Evolutionary conservation across 37 sponge, comb jelly and placozoan genomes (phyloP).

Genomic region (Amphimedon queenslandica): DNA sequence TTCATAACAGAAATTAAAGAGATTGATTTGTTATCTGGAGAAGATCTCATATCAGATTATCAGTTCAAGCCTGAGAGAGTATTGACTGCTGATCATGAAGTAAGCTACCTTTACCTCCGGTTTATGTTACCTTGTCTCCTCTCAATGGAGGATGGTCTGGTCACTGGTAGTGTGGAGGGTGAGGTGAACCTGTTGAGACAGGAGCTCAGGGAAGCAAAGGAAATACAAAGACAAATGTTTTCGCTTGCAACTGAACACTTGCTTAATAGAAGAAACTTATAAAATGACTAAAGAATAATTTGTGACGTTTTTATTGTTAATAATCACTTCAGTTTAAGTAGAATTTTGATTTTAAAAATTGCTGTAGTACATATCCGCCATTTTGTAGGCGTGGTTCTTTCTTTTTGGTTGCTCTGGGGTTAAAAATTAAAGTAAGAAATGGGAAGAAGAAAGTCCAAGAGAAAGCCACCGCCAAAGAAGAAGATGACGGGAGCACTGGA

Average conservation of each 20-base stretch:
- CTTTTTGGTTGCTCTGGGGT: background rate
- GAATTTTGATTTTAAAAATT: too few relatives aligned
- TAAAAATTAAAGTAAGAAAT: constrained; percentile 33
- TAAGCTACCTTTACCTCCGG: too few relatives aligned
- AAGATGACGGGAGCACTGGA: constrained; percentile 85
- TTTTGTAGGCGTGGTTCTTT: too few relatives aligned
- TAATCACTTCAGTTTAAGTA: too few relatives aligned
- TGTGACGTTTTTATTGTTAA: too few relatives aligned
- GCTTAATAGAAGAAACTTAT: too few relatives aligned
- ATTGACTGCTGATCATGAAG: background rate
- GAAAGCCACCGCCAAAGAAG: constrained; percentile 97
- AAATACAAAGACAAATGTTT: constrained; percentile 42
- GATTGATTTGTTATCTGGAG: too few relatives aligned
- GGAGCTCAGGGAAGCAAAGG: constrained; percentile 33
- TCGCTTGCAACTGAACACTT: constrained; percentile 5
- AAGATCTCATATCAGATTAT: too few relatives aligned
- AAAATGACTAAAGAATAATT: too few relatives aligned
- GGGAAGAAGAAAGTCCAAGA: constrained; percentile 93
- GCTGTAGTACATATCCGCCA: too few relatives aligned
- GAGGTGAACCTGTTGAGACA: constrained; percentile 13
- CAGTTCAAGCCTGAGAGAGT: background rate
- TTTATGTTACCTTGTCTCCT: background rate
- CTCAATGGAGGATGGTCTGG: background rate
- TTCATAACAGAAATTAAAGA: too few relatives aligned
- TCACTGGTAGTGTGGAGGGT: background rate